Percentiles rank a stretch among this genome's conserved stretches.
Conservation (phyloP, 2,888 invertebrate species). For the Cataglyphis altisquamis region DNA sequence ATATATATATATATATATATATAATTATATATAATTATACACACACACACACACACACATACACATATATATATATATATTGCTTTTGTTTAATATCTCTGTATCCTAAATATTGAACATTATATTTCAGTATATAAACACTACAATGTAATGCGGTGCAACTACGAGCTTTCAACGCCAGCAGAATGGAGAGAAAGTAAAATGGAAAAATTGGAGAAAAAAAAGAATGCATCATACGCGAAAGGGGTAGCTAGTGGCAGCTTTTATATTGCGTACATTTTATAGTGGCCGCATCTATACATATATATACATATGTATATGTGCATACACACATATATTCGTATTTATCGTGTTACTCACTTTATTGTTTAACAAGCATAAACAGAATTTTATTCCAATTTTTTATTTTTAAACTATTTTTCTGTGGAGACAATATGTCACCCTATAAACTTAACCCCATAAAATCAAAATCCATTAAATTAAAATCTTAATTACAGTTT, state of each 20-base stretch:
- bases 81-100: slow-evolving; percentile 42
- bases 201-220: slow-evolving; percentile 47
- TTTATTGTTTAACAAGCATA: slow-evolving; percentile 45
- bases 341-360: slow-evolving; percentile 43
- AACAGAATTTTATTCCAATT: slow-evolving; percentile 25
- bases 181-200: slow-evolving; percentile 15
- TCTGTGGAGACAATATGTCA: background rate
- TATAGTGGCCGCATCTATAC: slow-evolving; percentile 64
- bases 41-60: no score
- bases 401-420: slow-evolving; percentile 13
- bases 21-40: no score
- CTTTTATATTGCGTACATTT: slow-evolving; percentile 74
- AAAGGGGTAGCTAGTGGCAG: slow-evolving; percentile 31
- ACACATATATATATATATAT: background rate
- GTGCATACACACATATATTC: background rate
- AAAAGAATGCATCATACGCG: slow-evolving; percentile 28
- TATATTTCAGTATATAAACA: slow-evolving; percentile 47
- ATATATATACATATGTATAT: slow-evolving; percentile 45
- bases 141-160: slow-evolving; percentile 44
- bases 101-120: slow-evolving; percentile 36
- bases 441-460: background rate
- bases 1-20: background rate
- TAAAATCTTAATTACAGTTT: background rate
- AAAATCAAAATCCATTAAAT: background rate
- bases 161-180: slow-evolving; percentile 40